Percentiles rank a stretch among this genome's conserved stretches.
These are phyloP conservation scores for Chrysopilus asiliformis DNA, from an alignment of 2,888 invertebrate species.

Conservation along the genomic window DNA sequence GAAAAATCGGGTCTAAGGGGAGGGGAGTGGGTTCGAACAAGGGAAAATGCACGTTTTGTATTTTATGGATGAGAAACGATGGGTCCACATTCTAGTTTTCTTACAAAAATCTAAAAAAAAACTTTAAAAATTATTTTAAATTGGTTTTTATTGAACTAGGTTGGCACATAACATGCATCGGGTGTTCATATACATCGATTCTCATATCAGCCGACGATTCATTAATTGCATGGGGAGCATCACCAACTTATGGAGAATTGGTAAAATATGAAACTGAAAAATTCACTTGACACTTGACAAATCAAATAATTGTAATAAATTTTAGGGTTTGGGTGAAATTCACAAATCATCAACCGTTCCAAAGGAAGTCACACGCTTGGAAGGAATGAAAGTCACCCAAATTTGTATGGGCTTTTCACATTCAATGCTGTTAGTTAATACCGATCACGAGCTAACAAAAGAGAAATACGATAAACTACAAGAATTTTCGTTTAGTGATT, in stretches of 20 bases:
- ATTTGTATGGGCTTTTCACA: conserved; percentile 79
- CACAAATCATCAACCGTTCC: conserved; percentile 78
- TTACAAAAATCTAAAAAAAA: too few species aligned
- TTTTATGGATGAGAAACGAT: too few species aligned
- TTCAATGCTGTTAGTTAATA: conserved; percentile 51
- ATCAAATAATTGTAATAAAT: too few species aligned
- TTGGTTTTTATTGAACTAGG: too few species aligned
- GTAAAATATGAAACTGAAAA: conserved; percentile 39
- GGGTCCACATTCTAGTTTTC: too few species aligned
- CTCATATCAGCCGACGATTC: conserved; percentile 83
- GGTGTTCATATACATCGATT: conserved; percentile 69
- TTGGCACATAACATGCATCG: conserved; percentile 79
- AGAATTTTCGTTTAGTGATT: conserved; percentile 37
- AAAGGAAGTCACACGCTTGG: conserved; percentile 68
- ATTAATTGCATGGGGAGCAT: conserved; percentile 85
- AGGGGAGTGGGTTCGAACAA: too few species aligned
- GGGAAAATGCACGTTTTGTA: too few species aligned
- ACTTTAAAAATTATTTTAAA: too few species aligned
- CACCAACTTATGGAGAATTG: conserved; percentile 87
- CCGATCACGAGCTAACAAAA: conserved; percentile 41
- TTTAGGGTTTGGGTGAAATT: conserved; percentile 75
- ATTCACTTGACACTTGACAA: too few species aligned
- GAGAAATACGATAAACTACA: conserved; percentile 41
- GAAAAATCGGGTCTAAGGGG: too few species aligned
- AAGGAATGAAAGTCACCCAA: conserved; percentile 60